A percentile compares a stretch with the other conserved stretches of the same genome.
These are phyloP conservation scores for Abrostola triplasia DNA, from an alignment of 2,888 invertebrate species.

Conservation along the genomic window DNA sequence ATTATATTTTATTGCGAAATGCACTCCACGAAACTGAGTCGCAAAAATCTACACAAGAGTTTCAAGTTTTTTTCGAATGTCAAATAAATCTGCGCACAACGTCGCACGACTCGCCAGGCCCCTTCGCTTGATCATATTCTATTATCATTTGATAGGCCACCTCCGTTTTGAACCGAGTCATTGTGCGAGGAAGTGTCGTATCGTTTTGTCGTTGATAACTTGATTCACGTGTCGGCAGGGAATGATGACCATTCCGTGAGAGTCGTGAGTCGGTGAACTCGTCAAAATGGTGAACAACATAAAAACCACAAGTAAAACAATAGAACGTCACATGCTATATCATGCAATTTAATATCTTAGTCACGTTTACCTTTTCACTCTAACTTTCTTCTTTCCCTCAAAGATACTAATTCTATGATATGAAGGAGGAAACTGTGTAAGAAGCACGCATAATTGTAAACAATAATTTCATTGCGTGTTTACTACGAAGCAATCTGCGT, in stretches of 20 bases:
- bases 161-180: slow-evolving; percentile 81
- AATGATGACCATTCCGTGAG: slow-evolving; percentile 49
- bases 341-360: slow-evolving; percentile 7
- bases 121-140: slow-evolving; percentile 77
- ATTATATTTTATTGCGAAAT: slow-evolving; percentile 70
- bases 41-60: slow-evolving; percentile 30
- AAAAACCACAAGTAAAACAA: neutral
- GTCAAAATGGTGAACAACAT: slow-evolving; percentile 16
- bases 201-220: slow-evolving; percentile 62
- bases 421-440: slow-evolving; percentile 9
- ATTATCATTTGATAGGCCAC: slow-evolving; percentile 86
- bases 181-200: slow-evolving; percentile 69
- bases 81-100: slow-evolving; percentile 75
- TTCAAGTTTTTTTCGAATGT: slow-evolving; percentile 52
- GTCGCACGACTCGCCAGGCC: slow-evolving; percentile 77
- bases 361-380: slow-evolving; percentile 32
- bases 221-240: slow-evolving; percentile 52
- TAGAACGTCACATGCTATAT: neutral
- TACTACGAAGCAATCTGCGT: slow-evolving; percentile 24
- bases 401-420: slow-evolving; percentile 1
- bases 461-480: slow-evolving; percentile 24
- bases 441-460: slow-evolving; percentile 23
- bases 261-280: slow-evolving; percentile 67
- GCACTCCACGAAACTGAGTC: slow-evolving; percentile 59
- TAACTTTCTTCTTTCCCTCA: slow-evolving; percentile 13